Evolutionary conservation across 2,888 invertebrate species (phyloP), one percentile per base, ranked within the genome.

Genomic region (Mesorhabditis spiculigera): DNA sequence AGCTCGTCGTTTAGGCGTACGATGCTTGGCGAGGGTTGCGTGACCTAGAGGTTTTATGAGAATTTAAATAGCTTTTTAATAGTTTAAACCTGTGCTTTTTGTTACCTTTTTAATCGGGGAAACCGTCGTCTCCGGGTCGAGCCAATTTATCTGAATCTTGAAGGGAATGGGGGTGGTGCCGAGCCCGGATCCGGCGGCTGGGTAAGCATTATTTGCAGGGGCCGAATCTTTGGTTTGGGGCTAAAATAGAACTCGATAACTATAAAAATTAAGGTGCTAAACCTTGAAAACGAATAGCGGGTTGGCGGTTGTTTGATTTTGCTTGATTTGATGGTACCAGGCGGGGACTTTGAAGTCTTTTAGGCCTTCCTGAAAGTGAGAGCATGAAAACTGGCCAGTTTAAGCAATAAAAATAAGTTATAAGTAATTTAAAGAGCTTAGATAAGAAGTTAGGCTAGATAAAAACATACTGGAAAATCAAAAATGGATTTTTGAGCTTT

Each of bases 131-230:
- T 50, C 58, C 58, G 58, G 58, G 58, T 76, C 74, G 72, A 73
- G 67, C 78, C 78, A 78, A 58, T 78, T 78, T n/a, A 76, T 78
- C 62, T 75, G 71, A 8, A 78, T 75, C 67, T 75, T 71, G 67
- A 78, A 78, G n/a, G 78, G 78, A 8, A 72, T 65, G 3, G 78
- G 75, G 4, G 71, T 69, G 4, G 64, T 42, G 5, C 63, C 71
- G n/a, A 64, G 45, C 4, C 16, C 28, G n/a, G 61, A 62, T 6
- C n/a, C 45, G 42, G 61, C 58, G 10, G 58, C 28, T 13, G 58
- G 58, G n/a, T 50, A 50, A 50, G 58, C 58, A n/a, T 50, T 50
- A n/a, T 50, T 50, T 50, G 58, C 58, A 13, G 58, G 58, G 10
- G 58, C 10, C 10, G 58, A 13, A 50, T 50, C 58, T n/a, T 50